Evolutionary conservation across 64 coral and sea anemone genomes (phyloP).

Genomic region (Acropora tenuis): DNA sequence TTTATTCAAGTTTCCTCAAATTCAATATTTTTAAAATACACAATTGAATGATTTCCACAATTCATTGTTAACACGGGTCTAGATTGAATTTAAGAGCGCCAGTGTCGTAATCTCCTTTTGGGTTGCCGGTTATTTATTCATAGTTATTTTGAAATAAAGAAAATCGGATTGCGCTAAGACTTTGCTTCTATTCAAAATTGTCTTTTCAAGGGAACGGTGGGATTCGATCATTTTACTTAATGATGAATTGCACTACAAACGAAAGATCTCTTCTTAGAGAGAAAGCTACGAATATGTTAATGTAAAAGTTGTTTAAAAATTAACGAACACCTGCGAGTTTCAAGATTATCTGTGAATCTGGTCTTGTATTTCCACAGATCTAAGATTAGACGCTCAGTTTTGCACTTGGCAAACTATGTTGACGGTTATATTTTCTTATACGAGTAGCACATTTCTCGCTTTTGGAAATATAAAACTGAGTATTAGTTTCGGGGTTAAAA

Average conservation of each 20-base stretch:
- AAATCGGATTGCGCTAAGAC: not conserved
- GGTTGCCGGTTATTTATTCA: not conserved
- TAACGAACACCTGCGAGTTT: slow-evolving; percentile 8
- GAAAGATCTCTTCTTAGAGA: not conserved
- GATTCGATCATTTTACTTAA: not conserved
- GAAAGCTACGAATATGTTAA: not conserved
- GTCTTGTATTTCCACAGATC: not conserved
- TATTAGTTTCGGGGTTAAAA: not conserved
- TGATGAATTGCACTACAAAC: not conserved
- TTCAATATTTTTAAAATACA: not conserved
- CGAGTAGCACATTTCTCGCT: not conserved
- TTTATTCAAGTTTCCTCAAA: not conserved
- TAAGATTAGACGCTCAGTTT: not conserved
- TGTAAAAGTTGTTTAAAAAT: slow-evolving; percentile 36
- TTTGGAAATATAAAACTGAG: not conserved
- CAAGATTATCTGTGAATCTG: not conserved
- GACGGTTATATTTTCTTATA: not conserved
- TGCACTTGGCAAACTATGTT: not conserved
- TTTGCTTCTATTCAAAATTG: no score
- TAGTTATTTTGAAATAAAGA: not conserved
- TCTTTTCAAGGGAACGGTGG: no score
- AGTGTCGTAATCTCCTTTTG: not conserved
- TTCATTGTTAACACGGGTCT: not conserved
- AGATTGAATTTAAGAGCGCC: not conserved
- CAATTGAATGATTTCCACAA: not conserved